Conservation (phyloP, 2,888 invertebrate species). For the Lasioglossum calceatum region DNA sequence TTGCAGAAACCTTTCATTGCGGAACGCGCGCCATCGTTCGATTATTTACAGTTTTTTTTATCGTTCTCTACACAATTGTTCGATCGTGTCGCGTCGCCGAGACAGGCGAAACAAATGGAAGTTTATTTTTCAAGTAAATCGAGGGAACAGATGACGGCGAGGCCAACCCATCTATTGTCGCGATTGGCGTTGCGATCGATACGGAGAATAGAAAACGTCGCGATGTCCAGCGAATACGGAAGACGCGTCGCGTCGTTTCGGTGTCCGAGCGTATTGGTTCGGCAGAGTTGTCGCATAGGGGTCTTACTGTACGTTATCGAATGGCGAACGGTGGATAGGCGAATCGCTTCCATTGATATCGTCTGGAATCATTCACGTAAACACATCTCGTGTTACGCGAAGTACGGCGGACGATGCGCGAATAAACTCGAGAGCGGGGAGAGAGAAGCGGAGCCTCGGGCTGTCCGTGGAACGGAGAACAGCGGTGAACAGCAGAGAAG, state of each 20-base stretch:
- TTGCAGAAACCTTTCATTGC: no score
- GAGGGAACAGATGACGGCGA: no score
- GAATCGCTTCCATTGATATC: conserved; percentile 50
- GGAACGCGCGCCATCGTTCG: no score
- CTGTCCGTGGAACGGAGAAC: conserved; percentile 45
- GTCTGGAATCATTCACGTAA: conserved; percentile 64
- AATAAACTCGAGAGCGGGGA: not conserved
- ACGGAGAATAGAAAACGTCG: not conserved
- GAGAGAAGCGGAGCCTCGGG: conserved; percentile 35
- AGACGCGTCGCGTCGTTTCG: no score
- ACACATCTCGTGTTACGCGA: conserved; percentile 64
- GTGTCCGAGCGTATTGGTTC: no score
- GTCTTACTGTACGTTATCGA: not conserved
- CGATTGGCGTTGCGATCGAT: not conserved
- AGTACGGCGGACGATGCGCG: not conserved
- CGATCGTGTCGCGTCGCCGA: no score
- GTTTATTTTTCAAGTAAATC: not conserved
- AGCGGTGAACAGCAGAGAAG: conserved; percentile 22
- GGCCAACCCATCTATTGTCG: no score
- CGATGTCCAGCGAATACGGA: not conserved
- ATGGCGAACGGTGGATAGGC: not conserved
- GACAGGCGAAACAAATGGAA: not conserved
- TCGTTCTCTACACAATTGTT: no score
- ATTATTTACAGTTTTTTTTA: not conserved
- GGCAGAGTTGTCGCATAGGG: no score